Conservation (phyloP, 2,888 invertebrate species). For the Diarsia dahlii region DNA sequence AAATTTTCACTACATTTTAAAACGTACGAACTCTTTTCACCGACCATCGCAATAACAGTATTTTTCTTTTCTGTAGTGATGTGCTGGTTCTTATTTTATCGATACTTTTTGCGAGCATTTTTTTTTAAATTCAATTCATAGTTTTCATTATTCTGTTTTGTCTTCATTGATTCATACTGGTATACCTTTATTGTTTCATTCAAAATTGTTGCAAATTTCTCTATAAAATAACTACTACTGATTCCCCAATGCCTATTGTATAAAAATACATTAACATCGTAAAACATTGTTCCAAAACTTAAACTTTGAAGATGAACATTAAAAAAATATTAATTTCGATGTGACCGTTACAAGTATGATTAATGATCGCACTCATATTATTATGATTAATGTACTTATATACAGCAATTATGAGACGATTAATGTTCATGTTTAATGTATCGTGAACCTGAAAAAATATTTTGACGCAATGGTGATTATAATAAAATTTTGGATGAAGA, state of each 20-base stretch:
- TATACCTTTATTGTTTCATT: neutral
- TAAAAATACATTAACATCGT: neutral
- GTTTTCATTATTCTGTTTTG: neutral
- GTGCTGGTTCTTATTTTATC: conserved; percentile 36
- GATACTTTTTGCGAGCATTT: conserved; percentile 25
- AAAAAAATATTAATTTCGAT: conserved; percentile 57
- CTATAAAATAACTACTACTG: neutral
- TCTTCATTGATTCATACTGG: neutral
- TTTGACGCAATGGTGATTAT: conserved; percentile 52
- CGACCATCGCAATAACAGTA: conserved; percentile 66
- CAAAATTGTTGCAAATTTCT: neutral
- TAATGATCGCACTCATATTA: conserved; percentile 57
- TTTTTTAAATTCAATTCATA: neutral
- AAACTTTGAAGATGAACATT: conserved; percentile 40
- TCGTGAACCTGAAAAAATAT: conserved; percentile 52
- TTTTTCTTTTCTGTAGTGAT: conserved; percentile 60
- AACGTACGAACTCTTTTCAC: conserved; percentile 68
- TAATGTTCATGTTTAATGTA: conserved; percentile 58
- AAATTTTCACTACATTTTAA: conserved; percentile 70
- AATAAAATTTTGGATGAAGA: conserved; percentile 44
- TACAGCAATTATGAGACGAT: conserved; percentile 63
- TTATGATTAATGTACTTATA: conserved; percentile 64
- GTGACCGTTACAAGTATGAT: conserved; percentile 58
- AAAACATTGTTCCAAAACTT: conserved; percentile 26
- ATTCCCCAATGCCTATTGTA: neutral